phyloP scores from a whole-genome alignment of 2,888 invertebrate species.

The Sinelater perroti region DNA sequence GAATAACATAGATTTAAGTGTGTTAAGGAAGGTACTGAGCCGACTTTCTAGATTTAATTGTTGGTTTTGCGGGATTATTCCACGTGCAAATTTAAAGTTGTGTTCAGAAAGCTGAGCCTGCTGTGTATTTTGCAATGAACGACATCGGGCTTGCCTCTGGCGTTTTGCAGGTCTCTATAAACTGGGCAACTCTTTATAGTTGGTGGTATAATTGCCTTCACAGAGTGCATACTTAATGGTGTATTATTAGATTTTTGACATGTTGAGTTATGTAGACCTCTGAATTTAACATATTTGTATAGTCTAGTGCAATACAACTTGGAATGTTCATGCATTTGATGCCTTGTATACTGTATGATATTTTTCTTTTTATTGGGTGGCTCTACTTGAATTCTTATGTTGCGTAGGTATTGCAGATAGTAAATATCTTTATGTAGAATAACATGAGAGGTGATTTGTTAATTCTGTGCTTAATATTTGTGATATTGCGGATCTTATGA shows the following conservation, averaged over 20 bases:
- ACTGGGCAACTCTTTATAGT: neutral
- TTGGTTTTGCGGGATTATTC: slow-evolving; percentile 2
- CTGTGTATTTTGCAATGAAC: neutral
- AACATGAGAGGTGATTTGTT: too few species aligned
- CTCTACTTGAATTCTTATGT: too few species aligned
- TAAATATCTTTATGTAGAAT: too few species aligned
- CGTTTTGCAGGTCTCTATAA: neutral
- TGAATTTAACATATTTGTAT: too few species aligned
- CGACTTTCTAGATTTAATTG: neutral
- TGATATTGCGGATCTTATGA: too few species aligned
- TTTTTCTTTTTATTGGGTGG: too few species aligned
- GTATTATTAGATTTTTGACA: neutral
- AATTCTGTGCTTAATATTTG: too few species aligned
- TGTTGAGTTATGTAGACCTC: too few species aligned
- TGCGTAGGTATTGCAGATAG: too few species aligned
- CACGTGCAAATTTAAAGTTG: neutral
- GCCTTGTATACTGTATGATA: too few species aligned
- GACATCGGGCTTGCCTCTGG: slow-evolving; percentile 2
- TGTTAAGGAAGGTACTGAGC: neutral
- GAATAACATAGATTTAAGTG: neutral
- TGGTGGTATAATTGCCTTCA: slow-evolving; percentile 1
- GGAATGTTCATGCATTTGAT: too few species aligned
- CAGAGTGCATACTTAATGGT: neutral
- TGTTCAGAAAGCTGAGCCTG: neutral
- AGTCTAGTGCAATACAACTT: too few species aligned